Evolutionary conservation across 1,140 invertebrate genomes (phyloP).

Genomic region (Psix sp.): DNA sequence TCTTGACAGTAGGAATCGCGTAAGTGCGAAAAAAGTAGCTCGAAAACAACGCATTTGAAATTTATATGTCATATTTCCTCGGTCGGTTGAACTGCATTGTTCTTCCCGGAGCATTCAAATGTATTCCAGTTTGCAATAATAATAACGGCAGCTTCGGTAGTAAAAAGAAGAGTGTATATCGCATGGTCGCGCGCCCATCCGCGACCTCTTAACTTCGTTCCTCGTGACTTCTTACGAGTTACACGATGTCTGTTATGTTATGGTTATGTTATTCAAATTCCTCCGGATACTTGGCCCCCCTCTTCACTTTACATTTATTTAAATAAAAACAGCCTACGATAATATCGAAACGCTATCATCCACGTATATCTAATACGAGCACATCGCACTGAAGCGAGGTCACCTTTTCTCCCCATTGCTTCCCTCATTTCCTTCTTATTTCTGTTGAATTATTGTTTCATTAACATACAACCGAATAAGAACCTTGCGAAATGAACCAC

Average conservation of each 20-base stretch:
- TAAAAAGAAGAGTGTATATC: constrained; percentile 30
- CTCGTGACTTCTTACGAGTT: constrained; percentile 56
- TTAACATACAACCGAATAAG: constrained; percentile 51
- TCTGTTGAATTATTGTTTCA: constrained; percentile 57
- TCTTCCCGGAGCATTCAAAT: constrained; percentile 45
- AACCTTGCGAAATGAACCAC: constrained; percentile 33
- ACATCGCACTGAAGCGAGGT: constrained; percentile 58
- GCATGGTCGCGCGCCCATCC: constrained; percentile 19
- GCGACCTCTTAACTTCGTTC: constrained; percentile 34
- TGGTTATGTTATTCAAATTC: constrained; percentile 61
- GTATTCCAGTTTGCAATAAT: constrained; percentile 50
- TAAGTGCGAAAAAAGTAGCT: constrained; percentile 32
- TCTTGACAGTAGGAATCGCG: constrained; percentile 6
- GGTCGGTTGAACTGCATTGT: constrained; percentile 33
- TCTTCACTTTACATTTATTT: constrained; percentile 55
- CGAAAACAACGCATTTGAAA: constrained; percentile 29
- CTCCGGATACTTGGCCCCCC: constrained; percentile 44
- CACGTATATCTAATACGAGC: constrained; percentile 61
- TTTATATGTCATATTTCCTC: constrained; percentile 49
- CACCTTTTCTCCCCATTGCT: constrained; percentile 14
- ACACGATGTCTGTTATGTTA: constrained; percentile 56
- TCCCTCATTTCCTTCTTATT: constrained; percentile 24
- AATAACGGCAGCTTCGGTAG: constrained; percentile 20
- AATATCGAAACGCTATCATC: constrained; percentile 53
- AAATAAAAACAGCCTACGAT: constrained; percentile 58